phyloP scores from a whole-genome alignment of 2,113 vertebrate species.

The Daubentonia madagascariensis region DNA sequence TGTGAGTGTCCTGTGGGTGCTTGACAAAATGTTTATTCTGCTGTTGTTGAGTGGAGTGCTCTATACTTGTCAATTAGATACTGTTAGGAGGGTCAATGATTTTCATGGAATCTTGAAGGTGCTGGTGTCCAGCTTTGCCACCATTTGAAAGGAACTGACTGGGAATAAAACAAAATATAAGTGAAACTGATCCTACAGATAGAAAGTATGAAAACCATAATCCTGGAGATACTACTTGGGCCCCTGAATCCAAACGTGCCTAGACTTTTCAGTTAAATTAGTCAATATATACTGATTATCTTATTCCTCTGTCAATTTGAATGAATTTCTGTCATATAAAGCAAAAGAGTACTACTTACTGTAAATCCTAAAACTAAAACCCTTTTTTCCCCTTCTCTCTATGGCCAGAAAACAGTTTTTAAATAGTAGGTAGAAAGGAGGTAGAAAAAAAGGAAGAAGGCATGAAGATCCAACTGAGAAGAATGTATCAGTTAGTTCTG shows the following conservation, averaged over 20 bases:
- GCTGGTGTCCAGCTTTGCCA: background rate
- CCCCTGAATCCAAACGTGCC: background rate
- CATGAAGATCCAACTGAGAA: background rate
- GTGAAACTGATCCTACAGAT: background rate
- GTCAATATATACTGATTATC: background rate
- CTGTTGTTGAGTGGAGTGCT: background rate
- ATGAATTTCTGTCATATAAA: background rate
- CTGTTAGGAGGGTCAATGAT: background rate
- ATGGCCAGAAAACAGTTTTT: background rate
- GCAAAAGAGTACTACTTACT: background rate
- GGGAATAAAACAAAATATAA: background rate
- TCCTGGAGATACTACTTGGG: background rate
- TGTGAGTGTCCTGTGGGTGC: too few species aligned
- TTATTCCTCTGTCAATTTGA: background rate
- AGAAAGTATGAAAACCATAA: background rate
- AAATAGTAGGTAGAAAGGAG: background rate
- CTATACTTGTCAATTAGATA: background rate
- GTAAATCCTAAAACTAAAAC: background rate
- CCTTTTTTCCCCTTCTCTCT: background rate
- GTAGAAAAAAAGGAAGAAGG: background rate
- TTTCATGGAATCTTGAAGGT: background rate
- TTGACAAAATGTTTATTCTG: background rate
- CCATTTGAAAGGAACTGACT: background rate
- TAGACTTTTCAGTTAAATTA: background rate
- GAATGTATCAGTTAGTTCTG: background rate